Base-by-base conservation (phyloP, 2,888 invertebrate genomes). In the Vannuccia rotundouncinata region DNA sequence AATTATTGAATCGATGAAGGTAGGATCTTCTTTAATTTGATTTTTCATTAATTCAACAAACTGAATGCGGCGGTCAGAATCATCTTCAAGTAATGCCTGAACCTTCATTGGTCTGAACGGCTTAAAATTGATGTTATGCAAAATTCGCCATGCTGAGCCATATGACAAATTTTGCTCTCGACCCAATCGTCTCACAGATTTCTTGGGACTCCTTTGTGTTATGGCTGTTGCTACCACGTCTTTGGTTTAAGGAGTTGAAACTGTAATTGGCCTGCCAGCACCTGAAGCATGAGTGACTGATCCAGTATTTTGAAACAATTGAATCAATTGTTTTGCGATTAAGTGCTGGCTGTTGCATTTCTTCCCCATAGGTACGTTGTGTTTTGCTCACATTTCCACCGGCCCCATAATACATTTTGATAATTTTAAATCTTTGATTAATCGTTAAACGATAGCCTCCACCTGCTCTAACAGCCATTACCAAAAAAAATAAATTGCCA, bases 61-160 rank as follows among this genome's bases (percentile, higher is more conserved):
- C 27, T 75, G 75, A 10, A 75, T 22, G 1, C 75, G 29, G 13
- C 75, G 10, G 28, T 75, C 75, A 17, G 28, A 10, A 31, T 75
- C 75, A 75, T 75, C 75, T 75, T 75, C 75, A 29, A 75, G 29
- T 29, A 75, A 75, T 75, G n/a, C 10, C 30, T 75, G 75, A 27
- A 75, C 30, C 31, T 75, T 75, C 27, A 27, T 27, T 22, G 75
- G 75, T 75, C 75, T 75, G 30, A 5, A 75, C 29, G 75, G 75
- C 31, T 75, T 75, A 31, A 13, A 75, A 75, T 75, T n/a, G 31
- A 75, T 10, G 17, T 13, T 17, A 28, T 75, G 75, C 29, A 75
- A 75, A 75, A 75, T 31, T 27, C 75, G 75, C 25, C 75, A 75
- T 31, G 75, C 31, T 22, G 75, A 75, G 75, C 27, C 29, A 31